Evolutionary conservation across 2,888 invertebrate species (phyloP), one percentile per base, ranked within the genome.

Genomic region (Celastrina argiolus): DNA sequence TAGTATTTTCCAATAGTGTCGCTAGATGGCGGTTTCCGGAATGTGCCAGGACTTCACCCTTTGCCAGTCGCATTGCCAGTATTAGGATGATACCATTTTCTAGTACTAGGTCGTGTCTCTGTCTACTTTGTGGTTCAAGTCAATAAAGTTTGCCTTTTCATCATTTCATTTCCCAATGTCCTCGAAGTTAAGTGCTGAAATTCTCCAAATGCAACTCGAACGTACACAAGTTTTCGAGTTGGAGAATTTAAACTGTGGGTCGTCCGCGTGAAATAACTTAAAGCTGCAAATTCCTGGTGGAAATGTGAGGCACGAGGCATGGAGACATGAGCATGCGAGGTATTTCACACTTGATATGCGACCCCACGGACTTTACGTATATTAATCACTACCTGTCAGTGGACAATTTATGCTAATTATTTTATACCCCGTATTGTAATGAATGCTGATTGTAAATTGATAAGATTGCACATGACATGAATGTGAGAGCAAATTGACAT

Each of bases 261-360:
- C 31, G 7, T 31, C 2, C 10, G 16, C 45, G 51, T 51, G 22
- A 51, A 51, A 51, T 26, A 51, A 14, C 51, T 36, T 51, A 22
- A 51, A 26, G 22, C 51, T 51, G 26, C 5, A 8, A 26, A 51
- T 51, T 12, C 51, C 51, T 51, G 2, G 45, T 18, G 45, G 45
- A 18, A 16, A 10, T 45, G 45, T 18, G 26, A 26, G 22, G 51
- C 12, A 51, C 12, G 12, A 12, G 22, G 51, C 51, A 51, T 51
- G 51, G 22, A 22, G 12, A 41, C n/a, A 14, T 8, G n/a, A 7
- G 45, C 12, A 26, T 16, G 51, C 12, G 22, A 18, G 34, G 65
- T 63, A 68, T 69, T 68, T 67, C 66, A 68, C 61, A 63, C 66
- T 71, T 68, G 64, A 69, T 66, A 68, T 69, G 69, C 69, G 69